Evolutionary conservation across 2,888 invertebrate species (phyloP).

Genomic region (Zelleria hepariella): DNA sequence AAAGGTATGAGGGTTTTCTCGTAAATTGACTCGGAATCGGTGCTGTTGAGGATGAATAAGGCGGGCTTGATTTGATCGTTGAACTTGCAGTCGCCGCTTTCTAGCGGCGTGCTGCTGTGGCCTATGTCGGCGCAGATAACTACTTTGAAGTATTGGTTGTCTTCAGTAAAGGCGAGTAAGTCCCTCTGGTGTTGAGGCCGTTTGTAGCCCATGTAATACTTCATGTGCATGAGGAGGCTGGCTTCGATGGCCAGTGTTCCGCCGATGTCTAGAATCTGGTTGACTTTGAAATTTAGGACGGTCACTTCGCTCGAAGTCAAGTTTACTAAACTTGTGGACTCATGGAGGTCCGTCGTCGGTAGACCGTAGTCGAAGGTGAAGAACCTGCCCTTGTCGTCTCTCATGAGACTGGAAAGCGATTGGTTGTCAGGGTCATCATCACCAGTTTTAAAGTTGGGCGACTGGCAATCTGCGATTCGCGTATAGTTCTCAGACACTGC

Average conservation of each 20-base stretch:
- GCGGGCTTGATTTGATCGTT: constrained; percentile 67
- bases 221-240: constrained; percentile 75
- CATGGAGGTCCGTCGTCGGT: constrained; percentile 74
- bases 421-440: constrained; percentile 36
- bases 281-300: constrained; percentile 78
- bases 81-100: constrained; percentile 73
- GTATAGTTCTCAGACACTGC: constrained; percentile 29
- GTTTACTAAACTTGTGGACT: constrained; percentile 76
- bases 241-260: constrained; percentile 82
- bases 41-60: constrained; percentile 75
- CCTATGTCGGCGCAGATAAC: constrained; percentile 75
- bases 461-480: constrained; percentile 45
- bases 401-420: constrained; percentile 48
- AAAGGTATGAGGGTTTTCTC: constrained; percentile 80
- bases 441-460: constrained; percentile 31
- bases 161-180: constrained; percentile 53
- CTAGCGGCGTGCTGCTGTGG: constrained; percentile 73
- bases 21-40: constrained; percentile 73
- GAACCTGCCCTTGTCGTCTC: constrained; percentile 78
- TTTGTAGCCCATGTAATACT: constrained; percentile 61
- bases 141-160: constrained; percentile 64
- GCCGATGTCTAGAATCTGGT: constrained; percentile 81
- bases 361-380: constrained; percentile 84
- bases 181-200: constrained; percentile 31
- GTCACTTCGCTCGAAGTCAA: constrained; percentile 75